Evolutionary conservation across 2,888 invertebrate species (phyloP).

Genomic region (Nudaria mundana): DNA sequence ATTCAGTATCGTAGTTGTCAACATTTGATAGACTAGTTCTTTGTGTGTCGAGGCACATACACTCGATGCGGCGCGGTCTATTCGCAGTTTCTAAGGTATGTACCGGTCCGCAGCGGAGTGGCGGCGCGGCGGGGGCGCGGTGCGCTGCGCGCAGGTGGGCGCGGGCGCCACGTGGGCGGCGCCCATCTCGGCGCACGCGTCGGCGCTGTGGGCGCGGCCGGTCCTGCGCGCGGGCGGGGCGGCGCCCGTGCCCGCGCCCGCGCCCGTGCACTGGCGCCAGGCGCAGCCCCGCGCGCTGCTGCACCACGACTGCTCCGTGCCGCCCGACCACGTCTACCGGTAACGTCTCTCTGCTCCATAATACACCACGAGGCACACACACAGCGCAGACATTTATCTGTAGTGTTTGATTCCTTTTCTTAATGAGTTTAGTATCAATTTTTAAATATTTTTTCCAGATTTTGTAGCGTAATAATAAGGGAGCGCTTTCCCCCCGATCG

Average conservation of each 20-base stretch:
- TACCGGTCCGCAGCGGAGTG: slow-evolving; percentile 33
- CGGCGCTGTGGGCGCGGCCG: slow-evolving; percentile 89
- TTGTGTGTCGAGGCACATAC: too few species aligned
- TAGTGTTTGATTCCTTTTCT: not conserved
- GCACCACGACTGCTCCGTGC: slow-evolving; percentile 61
- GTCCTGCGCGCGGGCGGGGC: slow-evolving; percentile 53
- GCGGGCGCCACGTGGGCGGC: slow-evolving; percentile 85
- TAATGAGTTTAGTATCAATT: not conserved
- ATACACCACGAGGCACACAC: too few species aligned
- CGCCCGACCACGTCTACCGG: slow-evolving; percentile 59
- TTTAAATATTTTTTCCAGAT: slow-evolving; percentile 66
- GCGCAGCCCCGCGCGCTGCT: slow-evolving; percentile 36
- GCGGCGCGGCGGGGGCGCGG: slow-evolving; percentile 38
- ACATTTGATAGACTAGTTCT: too few species aligned
- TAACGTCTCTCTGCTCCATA: slow-evolving; percentile 13
- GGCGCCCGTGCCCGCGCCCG: slow-evolving; percentile 44
- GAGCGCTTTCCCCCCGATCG: slow-evolving; percentile 89
- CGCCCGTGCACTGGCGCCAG: slow-evolving; percentile 51
- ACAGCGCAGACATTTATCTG: not conserved
- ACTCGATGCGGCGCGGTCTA: too few species aligned
- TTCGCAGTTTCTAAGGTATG: too few species aligned
- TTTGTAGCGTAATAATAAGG: slow-evolving; percentile 89
- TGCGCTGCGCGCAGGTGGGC: slow-evolving; percentile 55
- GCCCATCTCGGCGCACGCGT: slow-evolving; percentile 88
- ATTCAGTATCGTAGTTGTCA: too few species aligned